Evolutionary conservation across 2,888 invertebrate species (phyloP), one percentile per base, ranked within the genome.

Genomic region (Tiliacea aurago): DNA sequence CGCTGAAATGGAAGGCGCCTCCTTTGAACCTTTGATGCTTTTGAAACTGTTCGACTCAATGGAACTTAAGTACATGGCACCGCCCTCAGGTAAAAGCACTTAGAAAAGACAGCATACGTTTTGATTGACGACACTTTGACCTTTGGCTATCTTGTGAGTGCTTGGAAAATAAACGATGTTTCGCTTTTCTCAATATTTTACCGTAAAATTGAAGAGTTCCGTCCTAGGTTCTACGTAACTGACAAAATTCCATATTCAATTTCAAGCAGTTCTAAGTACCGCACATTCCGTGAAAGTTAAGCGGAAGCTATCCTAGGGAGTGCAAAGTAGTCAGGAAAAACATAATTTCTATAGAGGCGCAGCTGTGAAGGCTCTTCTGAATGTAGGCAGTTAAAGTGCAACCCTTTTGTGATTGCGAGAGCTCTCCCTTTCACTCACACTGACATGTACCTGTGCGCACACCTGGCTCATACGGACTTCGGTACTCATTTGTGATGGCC

Each of bases 11-110:
- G 89, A 90, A 91, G 88, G 89, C 80, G 68, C 64, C 88, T 92
- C 91, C 92, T 95, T 95, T 94, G 93, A 94, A 89, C 91, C 92
- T 93, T 93, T 93, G 90, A 92, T 81, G 89, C 90, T 88, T 90
- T 88, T 86, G 89, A 86, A 84, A 85, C 23, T 64, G 67, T 76
- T 84, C 78, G 76, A 80, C 86, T 74, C 75, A 84, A 73, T 80
- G 76, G 73, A 81, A 76, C 75, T 23, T 84, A 75, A 71, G 76
- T 74, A 65, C 65, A 78, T 69, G 76, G 73, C 45, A 70, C 62
- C 76, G 63, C 73, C 68, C 66, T 73, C 62, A 78, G 72, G 72
- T 78, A 76, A 82, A 82, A 75, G 63, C 73, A 75, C 66, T 79
- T 72, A 63, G 70, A 73, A 73, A 71, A 70, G 71, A 70, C 62